Conservation (phyloP, 2,113 vertebrate genomes). For the Cryptotis parvus region DNA sequence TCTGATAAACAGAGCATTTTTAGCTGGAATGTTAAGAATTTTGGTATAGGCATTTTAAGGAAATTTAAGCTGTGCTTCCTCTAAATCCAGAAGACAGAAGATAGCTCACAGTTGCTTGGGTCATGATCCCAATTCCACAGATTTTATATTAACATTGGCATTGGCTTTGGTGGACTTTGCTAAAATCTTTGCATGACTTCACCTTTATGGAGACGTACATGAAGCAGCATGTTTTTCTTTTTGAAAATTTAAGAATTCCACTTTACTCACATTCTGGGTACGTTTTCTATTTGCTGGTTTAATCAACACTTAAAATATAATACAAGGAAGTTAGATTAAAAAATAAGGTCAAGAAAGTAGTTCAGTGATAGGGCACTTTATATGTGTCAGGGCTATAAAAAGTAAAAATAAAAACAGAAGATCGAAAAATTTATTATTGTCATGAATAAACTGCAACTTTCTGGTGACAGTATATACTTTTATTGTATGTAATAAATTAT, state of each 20-base stretch:
- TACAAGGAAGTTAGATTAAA: constrained; percentile 8
- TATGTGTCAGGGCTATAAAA: not conserved
- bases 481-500: not conserved
- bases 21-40: constrained; percentile 84
- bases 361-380: too few relatives aligned
- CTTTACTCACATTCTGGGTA: not conserved
- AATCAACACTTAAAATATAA: constrained; percentile 37
- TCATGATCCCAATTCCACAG: constrained; percentile 48
- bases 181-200: not conserved
- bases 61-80: constrained; percentile 70
- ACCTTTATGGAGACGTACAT: constrained; percentile 16
- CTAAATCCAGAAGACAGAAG: constrained; percentile 26
- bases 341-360: too few relatives aligned
- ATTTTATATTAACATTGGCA: constrained; percentile 44
- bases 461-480: not conserved
- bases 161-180: constrained; percentile 29
- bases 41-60: constrained; percentile 74
- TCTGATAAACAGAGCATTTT: constrained; percentile 63
- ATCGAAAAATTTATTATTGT: not conserved
- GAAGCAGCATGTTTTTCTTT: constrained; percentile 11
- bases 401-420: not conserved
- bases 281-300: constrained; percentile 24
- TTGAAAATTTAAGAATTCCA: not conserved
- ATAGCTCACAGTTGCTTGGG: constrained; percentile 49
- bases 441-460: constrained; percentile 19